Evolutionary conservation across 2,888 invertebrate genomes (phyloP).

Genomic region (Belgica antarctica): DNA sequence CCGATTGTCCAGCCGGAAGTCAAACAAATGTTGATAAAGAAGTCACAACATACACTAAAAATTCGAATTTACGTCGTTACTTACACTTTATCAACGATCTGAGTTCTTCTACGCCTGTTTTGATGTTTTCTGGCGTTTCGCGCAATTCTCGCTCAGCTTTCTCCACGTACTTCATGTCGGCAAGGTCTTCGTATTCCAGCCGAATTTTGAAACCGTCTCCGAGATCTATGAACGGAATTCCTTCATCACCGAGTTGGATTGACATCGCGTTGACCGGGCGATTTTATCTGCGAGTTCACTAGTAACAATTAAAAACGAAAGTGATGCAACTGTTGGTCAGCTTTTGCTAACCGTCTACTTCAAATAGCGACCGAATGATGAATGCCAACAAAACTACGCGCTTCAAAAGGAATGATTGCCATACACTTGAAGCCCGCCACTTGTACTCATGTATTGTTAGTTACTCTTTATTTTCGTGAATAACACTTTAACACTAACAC

Average conservation of each 20-base stretch:
- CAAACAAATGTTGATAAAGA: too few relatives aligned
- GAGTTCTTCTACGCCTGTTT: slow-evolving; percentile 60
- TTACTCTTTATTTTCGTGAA: too few relatives aligned
- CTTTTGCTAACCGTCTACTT: not conserved
- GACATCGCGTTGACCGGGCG: slow-evolving; percentile 57
- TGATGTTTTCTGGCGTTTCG: slow-evolving; percentile 67
- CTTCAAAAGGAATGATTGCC: not conserved
- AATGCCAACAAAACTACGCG: slow-evolving; percentile 13
- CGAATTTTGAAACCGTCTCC: slow-evolving; percentile 60
- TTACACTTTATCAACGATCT: slow-evolving; percentile 58
- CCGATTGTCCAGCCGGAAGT: too few relatives aligned
- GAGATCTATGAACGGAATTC: slow-evolving; percentile 63
- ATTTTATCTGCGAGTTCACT: not conserved
- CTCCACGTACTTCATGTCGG: slow-evolving; percentile 59
- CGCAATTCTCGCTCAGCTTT: slow-evolving; percentile 68
- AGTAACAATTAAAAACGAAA: not conserved
- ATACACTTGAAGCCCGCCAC: not conserved
- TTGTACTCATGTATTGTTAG: not conserved
- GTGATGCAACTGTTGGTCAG: not conserved
- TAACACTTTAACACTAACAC: too few relatives aligned
- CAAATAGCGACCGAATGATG: not conserved
- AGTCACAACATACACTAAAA: too few relatives aligned
- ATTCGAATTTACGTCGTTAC: too few relatives aligned
- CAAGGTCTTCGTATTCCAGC: slow-evolving; percentile 63
- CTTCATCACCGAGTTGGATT: slow-evolving; percentile 58